Evolutionary conservation across 2,797 vertebrate species (phyloP), one percentile per base, ranked within the genome.

Genomic region (Balearica regulorum): DNA sequence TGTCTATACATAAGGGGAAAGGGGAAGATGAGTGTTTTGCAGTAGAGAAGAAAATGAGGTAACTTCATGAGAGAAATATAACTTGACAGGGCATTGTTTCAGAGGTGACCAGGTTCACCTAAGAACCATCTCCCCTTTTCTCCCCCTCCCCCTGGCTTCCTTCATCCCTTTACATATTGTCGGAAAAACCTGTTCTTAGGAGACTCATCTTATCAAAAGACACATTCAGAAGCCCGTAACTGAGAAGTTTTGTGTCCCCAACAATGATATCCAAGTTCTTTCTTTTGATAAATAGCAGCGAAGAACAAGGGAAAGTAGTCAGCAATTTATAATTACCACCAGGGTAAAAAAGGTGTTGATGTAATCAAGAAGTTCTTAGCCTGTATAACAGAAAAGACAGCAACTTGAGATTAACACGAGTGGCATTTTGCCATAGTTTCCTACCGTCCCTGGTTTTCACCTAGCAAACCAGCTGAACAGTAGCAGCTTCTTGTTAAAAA

Each of bases 321-420:
- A 92, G 92, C 66, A 72, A 95, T 80, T 91, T 37, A 35, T 61
- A 97, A 96, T 96, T 97, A 96, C 97, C 95, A 95, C 97, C 97
- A 97, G 97, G 97, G 97, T 96, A 97, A 97, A 93, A 20, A 48
- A 73, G 11, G 25, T 57, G 93, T 75, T 93, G 87, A 92, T 92
- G 92, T 93, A 84, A 90, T 86, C 88, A 93, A 96, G 75, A 90
- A 81, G 83, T 96, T 89, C 84, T 89, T 87, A 93, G 83, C 91
- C 90, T 96, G 96, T 96, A 87, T 58, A 97, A 94, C 95, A 97
- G 64, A 96, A 89, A 95, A 95, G 92, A 97, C 93, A 97, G 84
- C 73, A 82, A 97, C 83, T 90, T 96, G 93, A 96, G 83, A 92
- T 90, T 90, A 94, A 90, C 93, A 95, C 95, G 62, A 91, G 82